phyloP scores from a whole-genome alignment of 1,140 invertebrate species.

The Aradophagus sp. region DNA sequence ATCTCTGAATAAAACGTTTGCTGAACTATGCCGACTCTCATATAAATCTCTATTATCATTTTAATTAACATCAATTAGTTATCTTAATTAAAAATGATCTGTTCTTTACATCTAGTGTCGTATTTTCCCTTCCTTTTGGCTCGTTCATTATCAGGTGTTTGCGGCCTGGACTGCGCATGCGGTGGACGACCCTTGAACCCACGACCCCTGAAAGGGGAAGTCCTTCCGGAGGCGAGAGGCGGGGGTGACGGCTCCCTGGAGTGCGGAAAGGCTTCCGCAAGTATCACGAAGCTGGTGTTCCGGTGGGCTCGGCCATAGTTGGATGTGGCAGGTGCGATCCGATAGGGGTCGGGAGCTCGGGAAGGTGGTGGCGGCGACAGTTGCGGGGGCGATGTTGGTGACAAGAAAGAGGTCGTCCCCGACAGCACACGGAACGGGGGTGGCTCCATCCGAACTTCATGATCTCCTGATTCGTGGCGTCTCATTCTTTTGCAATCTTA shows the following conservation, averaged over 20 bases:
- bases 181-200: slow-evolving; percentile 77
- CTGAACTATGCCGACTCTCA: no score
- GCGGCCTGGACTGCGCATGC: slow-evolving; percentile 64
- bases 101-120: slow-evolving; percentile 64
- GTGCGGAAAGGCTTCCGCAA: slow-evolving; percentile 73
- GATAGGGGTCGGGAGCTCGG: slow-evolving; percentile 71
- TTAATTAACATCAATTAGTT: no score
- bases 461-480: slow-evolving; percentile 58
- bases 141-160: slow-evolving; percentile 61
- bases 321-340: slow-evolving; percentile 60
- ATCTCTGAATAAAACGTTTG: no score
- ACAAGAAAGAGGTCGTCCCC: slow-evolving; percentile 54
- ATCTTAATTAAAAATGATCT: no score
- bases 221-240: slow-evolving; percentile 67
- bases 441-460: slow-evolving; percentile 55
- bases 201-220: slow-evolving; percentile 77
- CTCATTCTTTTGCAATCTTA: slow-evolving; percentile 57
- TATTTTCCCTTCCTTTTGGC: slow-evolving; percentile 36
- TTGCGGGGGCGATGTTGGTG: slow-evolving; percentile 54
- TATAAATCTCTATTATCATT: no score
- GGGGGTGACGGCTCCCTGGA: slow-evolving; percentile 67
- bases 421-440: slow-evolving; percentile 65
- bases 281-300: slow-evolving; percentile 77
- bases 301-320: slow-evolving; percentile 65
- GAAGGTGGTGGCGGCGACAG: slow-evolving; percentile 67